Evolutionary conservation across 2,797 vertebrate genomes (phyloP).

Genomic region (Huso huso): DNA sequence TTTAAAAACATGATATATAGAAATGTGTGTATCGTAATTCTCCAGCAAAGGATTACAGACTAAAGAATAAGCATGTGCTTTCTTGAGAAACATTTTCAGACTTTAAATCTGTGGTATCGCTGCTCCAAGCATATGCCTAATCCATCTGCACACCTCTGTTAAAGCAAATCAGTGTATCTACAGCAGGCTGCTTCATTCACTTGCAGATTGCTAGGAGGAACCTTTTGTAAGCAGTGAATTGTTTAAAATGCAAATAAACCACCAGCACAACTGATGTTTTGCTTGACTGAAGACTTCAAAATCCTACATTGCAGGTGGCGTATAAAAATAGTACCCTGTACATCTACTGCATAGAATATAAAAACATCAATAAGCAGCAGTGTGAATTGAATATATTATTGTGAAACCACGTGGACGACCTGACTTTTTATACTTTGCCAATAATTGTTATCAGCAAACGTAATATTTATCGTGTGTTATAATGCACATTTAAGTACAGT

Average conservation of each 20-base stretch:
- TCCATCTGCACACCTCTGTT: constrained; percentile 18
- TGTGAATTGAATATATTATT: no score
- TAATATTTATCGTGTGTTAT: no score
- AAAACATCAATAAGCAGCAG: no score
- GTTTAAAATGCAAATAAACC: constrained; percentile 41
- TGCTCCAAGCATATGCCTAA: not conserved
- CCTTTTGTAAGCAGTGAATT: constrained; percentile 26
- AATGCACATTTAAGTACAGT: no score
- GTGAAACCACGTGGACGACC: no score
- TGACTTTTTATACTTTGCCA: no score
- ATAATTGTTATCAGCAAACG: no score
- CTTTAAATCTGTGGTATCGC: not conserved
- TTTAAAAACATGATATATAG: no score
- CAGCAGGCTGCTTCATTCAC: constrained; percentile 27
- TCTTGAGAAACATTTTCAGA: not conserved
- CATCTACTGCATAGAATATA: no score
- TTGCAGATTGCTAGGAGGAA: constrained; percentile 29
- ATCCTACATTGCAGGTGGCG: constrained; percentile 12
- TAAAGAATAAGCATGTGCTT: not conserved
- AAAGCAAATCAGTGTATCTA: not conserved
- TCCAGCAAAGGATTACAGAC: no score
- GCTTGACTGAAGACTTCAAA: constrained; percentile 13
- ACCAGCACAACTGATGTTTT: constrained; percentile 29
- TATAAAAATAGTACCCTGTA: no score
- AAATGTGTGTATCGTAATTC: no score